Conservation (phyloP, 2,797 vertebrate genomes). For the Potorous gilbertii region DNA sequence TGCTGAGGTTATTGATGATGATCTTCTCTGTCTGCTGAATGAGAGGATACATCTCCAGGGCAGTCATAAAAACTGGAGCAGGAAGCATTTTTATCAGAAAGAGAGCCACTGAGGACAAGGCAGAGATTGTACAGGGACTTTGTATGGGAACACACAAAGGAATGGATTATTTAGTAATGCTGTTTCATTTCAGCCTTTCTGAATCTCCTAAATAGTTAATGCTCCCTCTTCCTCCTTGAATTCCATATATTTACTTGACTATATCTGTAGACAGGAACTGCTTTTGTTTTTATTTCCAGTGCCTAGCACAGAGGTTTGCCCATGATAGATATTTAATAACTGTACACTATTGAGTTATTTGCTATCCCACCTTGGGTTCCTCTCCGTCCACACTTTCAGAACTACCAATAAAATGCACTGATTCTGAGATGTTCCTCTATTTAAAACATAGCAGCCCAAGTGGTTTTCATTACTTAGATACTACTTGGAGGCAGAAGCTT, state of each 20-base stretch:
- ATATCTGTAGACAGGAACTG: not conserved
- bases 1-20: not conserved
- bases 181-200: not conserved
- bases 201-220: not conserved
- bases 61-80: constrained; percentile 15
- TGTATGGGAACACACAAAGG: not conserved
- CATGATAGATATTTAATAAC: not conserved
- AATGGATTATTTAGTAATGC: not conserved
- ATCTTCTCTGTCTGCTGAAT: not conserved
- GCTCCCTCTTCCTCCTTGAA: not conserved
- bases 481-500: constrained; percentile 23
- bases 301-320: not conserved
- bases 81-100: constrained; percentile 38
- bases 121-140: not conserved
- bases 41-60: rapidly evolving
- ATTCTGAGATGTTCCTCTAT: not conserved
- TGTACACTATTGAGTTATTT: not conserved
- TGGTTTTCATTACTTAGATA: constrained; percentile 32
- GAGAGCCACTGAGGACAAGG: constrained; percentile 20
- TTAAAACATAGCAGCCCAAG: not conserved
- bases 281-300: not conserved
- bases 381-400: not conserved
- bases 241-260: not conserved
- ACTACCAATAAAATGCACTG: not conserved
- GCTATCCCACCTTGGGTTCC: not conserved